Percentiles rank a stretch among this genome's conserved stretches.
These are phyloP conservation scores for Bombus polaris DNA, from an alignment of 1,140 invertebrate genomes.

Conservation along the genomic window DNA sequence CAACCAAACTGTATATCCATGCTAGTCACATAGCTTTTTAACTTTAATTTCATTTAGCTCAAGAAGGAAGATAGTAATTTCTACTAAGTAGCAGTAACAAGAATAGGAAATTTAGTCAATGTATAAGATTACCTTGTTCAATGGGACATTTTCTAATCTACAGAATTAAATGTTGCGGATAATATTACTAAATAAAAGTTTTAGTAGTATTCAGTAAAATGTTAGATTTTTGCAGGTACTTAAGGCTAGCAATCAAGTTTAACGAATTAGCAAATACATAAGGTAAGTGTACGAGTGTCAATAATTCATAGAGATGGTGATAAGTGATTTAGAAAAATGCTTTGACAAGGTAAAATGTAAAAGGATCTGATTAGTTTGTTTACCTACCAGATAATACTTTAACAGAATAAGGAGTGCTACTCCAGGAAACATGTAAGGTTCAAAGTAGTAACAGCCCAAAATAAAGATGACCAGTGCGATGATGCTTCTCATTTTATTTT, in stretches of 20 bases:
- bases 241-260: neutral
- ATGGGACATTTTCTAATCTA: neutral
- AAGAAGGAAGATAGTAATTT: neutral
- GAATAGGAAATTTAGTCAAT: neutral
- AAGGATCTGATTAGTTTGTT: neutral
- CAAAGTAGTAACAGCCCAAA: conserved; percentile 91
- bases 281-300: neutral
- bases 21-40: neutral
- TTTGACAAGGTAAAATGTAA: neutral
- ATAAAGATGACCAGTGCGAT: conserved; percentile 94
- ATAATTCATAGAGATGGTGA: neutral
- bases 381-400: conserved; percentile 87
- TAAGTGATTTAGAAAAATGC: neutral
- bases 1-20: neutral
- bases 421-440: conserved; percentile 94
- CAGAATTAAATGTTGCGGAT: neutral
- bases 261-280: neutral
- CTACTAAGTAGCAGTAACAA: neutral
- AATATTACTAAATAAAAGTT: neutral
- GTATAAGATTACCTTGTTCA: neutral
- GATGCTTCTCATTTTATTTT: conserved; percentile 94
- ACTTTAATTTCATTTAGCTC: neutral
- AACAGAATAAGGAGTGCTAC: conserved; percentile 90
- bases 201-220: too few species aligned
- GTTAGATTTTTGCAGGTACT: neutral